Percentiles rank a stretch among this genome's conserved stretches.
Evolutionary conservation across 1,140 invertebrate species (phyloP).

Genomic region (Lordiphosa collinella): DNA sequence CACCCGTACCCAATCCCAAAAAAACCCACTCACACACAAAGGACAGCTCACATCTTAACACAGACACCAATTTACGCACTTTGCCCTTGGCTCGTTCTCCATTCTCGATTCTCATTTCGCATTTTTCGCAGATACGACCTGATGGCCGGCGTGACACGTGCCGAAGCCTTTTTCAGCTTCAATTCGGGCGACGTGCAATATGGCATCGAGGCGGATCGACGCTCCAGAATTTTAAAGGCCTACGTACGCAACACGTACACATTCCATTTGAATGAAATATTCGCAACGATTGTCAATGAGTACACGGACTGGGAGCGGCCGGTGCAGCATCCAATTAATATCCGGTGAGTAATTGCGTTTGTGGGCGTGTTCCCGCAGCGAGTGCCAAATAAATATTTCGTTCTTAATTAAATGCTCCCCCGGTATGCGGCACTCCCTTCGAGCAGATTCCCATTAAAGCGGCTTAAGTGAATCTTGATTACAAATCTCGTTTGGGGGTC

Average conservation of each 20-base stretch:
- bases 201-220: slow-evolving; percentile 92
- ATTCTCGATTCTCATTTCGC: slow-evolving; percentile 10
- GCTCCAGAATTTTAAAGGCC: slow-evolving; percentile 94
- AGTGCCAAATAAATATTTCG: slow-evolving; percentile 65
- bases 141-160: slow-evolving; percentile 94
- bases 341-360: slow-evolving; percentile 83
- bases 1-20: background rate
- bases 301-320: slow-evolving; percentile 98
- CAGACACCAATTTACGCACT: slow-evolving; percentile 18
- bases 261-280: slow-evolving; percentile 90
- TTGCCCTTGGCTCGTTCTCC: slow-evolving; percentile 1
- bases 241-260: slow-evolving; percentile 96
- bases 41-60: background rate
- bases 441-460: slow-evolving; percentile 59
- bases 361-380: slow-evolving; percentile 33
- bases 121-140: slow-evolving; percentile 87
- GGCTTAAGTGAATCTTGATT: slow-evolving; percentile 70
- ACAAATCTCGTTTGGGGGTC: slow-evolving; percentile 51
- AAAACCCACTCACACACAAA: background rate
- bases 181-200: slow-evolving; percentile 94
- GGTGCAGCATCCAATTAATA: slow-evolving; percentile 94
- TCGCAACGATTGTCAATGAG: slow-evolving; percentile 95
- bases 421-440: slow-evolving; percentile 25
- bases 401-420: slow-evolving; percentile 70
- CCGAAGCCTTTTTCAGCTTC: slow-evolving; percentile 93